phyloP scores from a whole-genome alignment of 2,888 invertebrate species.

The Polydrusus pterygomalis region DNA sequence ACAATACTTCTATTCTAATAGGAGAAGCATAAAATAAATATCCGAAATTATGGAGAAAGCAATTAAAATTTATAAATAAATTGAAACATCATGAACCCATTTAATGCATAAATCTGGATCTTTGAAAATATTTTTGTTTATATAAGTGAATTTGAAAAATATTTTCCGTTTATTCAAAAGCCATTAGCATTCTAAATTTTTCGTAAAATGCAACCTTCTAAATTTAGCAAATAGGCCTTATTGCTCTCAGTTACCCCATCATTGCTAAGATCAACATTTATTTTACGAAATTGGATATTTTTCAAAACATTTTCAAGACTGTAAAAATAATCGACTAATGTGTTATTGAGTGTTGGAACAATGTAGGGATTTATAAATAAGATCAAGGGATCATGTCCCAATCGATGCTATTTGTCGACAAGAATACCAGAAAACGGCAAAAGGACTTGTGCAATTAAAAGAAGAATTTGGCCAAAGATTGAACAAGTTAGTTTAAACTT shows the following conservation, averaged over 20 bases:
- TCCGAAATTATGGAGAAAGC: neutral
- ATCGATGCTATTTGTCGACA: neutral
- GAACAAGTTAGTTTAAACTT: too few relatives aligned
- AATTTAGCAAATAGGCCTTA: constrained; percentile 18
- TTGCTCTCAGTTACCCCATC: constrained; percentile 17
- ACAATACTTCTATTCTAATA: too few relatives aligned
- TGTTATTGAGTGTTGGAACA: constrained; percentile 8
- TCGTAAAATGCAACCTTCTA: constrained; percentile 7
- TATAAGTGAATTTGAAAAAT: constrained; percentile 13
- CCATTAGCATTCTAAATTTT: constrained; percentile 13
- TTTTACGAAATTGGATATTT: constrained; percentile 19
- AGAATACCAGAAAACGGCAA: too few relatives aligned
- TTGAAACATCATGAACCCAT: neutral
- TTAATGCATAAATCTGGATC: constrained; percentile 10
- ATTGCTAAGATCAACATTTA: constrained; percentile 13
- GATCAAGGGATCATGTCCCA: neutral
- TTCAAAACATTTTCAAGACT: constrained; percentile 22
- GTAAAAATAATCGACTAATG: constrained; percentile 15
- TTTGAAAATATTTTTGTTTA: constrained; percentile 21
- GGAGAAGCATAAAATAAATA: neutral
- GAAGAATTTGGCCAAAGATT: too few relatives aligned
- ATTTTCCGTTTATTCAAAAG: constrained; percentile 28
- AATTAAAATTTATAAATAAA: constrained; percentile 3
- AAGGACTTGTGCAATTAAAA: too few relatives aligned
- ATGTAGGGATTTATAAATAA: constrained; percentile 26